Evolutionary conservation across 2,797 vertebrate genomes (phyloP).

Genomic region (Chelon labrosus): DNA sequence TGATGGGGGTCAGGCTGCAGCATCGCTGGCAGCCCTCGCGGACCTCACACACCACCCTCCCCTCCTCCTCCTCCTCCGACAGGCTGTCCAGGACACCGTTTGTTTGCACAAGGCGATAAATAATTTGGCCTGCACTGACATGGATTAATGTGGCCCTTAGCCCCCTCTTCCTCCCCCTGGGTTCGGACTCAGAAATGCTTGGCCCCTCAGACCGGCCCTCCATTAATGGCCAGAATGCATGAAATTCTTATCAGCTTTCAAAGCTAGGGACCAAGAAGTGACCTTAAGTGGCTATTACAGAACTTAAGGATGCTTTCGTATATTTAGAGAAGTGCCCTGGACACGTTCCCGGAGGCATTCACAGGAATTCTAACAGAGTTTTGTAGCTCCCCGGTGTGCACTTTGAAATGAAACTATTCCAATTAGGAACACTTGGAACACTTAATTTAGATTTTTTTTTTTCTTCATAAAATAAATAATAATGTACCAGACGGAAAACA

Average conservation of each 20-base stretch:
- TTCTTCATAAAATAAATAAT: conserved; percentile 22
- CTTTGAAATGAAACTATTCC: conserved; percentile 52
- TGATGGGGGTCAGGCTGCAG: conserved; percentile 83
- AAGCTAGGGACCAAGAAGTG: conserved; percentile 30
- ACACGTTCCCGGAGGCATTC: conserved; percentile 40
- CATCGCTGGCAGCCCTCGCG: conserved; percentile 71
- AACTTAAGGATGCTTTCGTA: conserved; percentile 45
- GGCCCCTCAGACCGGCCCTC: conserved; percentile 48
- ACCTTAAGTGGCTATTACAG: conserved; percentile 49
- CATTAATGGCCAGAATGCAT: conserved; percentile 59
- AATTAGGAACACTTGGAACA: conserved; percentile 47
- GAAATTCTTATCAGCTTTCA: conserved; percentile 71
- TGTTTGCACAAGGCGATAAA: conserved; percentile 89
- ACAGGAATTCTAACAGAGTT: conserved; percentile 36
- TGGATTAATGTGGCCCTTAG: conserved; percentile 84
- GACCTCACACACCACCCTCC: conserved; percentile 61
- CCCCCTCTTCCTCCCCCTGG: conserved; percentile 74
- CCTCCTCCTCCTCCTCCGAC: conserved; percentile 48
- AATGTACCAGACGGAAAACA: conserved; percentile 11
- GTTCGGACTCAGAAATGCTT: conserved; percentile 81
- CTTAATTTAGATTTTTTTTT: conserved; percentile 24
- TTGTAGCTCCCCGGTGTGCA: conserved; percentile 37
- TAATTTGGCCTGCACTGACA: conserved; percentile 88
- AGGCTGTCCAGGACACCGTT: conserved; percentile 75
- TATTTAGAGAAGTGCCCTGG: conserved; percentile 39